Percentiles rank a stretch among this genome's conserved stretches.
These are phyloP conservation scores for Labrus mixtus DNA, from an alignment of 2,113 vertebrate genomes.

Conservation along the genomic window DNA sequence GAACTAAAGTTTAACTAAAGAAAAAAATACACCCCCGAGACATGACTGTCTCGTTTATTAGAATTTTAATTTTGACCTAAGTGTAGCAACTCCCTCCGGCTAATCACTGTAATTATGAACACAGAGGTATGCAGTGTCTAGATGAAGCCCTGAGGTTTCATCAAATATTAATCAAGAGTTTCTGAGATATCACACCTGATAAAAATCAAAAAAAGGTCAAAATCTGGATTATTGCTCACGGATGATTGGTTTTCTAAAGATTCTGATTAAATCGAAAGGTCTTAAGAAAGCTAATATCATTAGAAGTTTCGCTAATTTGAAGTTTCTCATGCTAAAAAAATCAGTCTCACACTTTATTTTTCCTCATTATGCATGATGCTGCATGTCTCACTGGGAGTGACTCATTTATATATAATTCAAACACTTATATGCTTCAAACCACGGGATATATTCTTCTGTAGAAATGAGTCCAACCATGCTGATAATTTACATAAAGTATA, in stretches of 20 bases:
- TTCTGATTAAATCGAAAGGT: conserved; percentile 48
- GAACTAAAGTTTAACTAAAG: conserved; percentile 17
- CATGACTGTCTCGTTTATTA: conserved; percentile 37
- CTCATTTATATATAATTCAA: not conserved
- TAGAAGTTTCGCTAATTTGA: not conserved
- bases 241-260: conserved; percentile 44
- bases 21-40: conserved; percentile 10
- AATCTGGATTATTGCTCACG: conserved; percentile 24
- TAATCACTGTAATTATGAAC: conserved; percentile 61
- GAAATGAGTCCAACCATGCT: conserved; percentile 24
- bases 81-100: conserved; percentile 47
- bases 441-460: conserved; percentile 14
- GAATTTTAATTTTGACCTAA: conserved; percentile 48
- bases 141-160: conserved; percentile 51
- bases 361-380: too few relatives aligned
- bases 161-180: conserved; percentile 59
- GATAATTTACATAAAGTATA: conserved; percentile 26
- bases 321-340: conserved; percentile 10
- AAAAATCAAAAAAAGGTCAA: conserved; percentile 58
- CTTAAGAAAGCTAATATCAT: conserved; percentile 19
- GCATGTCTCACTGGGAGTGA: too few relatives aligned
- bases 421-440: not conserved
- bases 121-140: conserved; percentile 38
- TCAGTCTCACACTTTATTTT: not conserved
- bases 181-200: conserved; percentile 51